These are phyloP conservation scores for Agrenia bidenticulata DNA, from an alignment of 2,888 invertebrate genomes.

Conservation along the genomic window DNA sequence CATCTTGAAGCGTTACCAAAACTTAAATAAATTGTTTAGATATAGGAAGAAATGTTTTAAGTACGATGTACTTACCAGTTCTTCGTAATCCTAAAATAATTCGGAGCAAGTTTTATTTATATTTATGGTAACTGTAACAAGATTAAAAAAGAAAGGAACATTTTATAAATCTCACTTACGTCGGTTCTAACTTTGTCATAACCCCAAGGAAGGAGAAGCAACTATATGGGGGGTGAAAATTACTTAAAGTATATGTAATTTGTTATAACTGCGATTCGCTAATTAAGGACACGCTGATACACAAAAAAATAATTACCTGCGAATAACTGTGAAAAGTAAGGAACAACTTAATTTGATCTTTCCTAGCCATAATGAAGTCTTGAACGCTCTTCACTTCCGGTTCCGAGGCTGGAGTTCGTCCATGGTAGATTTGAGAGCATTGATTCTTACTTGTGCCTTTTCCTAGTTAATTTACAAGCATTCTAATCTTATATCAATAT, in stretches of 20 bases:
- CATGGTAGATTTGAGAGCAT: conserved; percentile 48
- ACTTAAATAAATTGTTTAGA: not conserved
- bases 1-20: conserved; percentile 31
- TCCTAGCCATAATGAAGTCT: conserved; percentile 62
- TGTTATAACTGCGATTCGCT: not conserved
- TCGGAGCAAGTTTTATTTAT: too few species aligned
- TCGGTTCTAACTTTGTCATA: conserved; percentile 45
- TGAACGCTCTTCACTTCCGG: conserved; percentile 69
- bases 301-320: conserved; percentile 61
- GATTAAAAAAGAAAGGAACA: not conserved
- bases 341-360: conserved; percentile 64
- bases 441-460: conserved; percentile 48
- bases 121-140: not conserved
- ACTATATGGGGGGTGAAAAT: conserved; percentile 34
- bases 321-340: conserved; percentile 75
- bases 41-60: not conserved
- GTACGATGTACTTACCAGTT: conserved; percentile 36
- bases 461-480: not conserved
- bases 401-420: conserved; percentile 64
- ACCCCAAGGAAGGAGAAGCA: conserved; percentile 69
- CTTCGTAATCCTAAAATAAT: conserved; percentile 46
- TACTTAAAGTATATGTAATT: not conserved
- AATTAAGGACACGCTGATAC: conserved; percentile 8
- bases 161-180: conserved; percentile 7
- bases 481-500: not conserved